Conservation (phyloP, 2,113 vertebrate genomes). For the Notechis scutatus region DNA sequence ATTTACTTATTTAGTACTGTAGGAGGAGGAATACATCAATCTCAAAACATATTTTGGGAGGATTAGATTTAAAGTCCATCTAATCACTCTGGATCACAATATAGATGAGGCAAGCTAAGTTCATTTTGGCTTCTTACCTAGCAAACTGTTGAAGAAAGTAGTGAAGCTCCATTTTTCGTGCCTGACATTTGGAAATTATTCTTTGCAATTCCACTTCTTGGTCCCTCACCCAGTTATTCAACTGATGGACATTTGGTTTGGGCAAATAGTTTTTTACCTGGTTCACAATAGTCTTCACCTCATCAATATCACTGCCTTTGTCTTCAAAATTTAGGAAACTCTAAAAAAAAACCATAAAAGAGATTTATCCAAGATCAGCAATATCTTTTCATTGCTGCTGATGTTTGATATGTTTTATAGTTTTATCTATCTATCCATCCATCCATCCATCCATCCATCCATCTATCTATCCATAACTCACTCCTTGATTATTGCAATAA, state of each 20-base stretch:
- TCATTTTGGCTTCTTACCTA: constrained; percentile 66
- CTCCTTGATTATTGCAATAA: background rate
- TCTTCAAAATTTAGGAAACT: constrained; percentile 79
- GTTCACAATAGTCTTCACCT: constrained; percentile 73
- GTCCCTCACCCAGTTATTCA: constrained; percentile 75
- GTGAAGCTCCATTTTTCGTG: constrained; percentile 71
- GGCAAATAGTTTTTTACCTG: constrained; percentile 73
- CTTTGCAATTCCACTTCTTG: constrained; percentile 79
- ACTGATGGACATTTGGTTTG: constrained; percentile 69
- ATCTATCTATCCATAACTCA: too few relatives aligned
- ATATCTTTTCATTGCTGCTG: background rate
- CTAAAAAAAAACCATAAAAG: constrained; percentile 66
- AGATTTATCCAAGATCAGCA: background rate
- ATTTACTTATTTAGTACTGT: background rate
- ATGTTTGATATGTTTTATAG: background rate
- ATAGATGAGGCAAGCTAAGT: background rate
- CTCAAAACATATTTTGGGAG: background rate
- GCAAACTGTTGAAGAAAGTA: constrained; percentile 69
- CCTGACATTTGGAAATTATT: constrained; percentile 73
- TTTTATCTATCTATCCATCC: background rate
- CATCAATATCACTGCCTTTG: constrained; percentile 72
- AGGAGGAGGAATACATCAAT: background rate
- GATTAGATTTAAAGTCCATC: background rate
- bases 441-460: background rate
- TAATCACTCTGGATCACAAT: background rate